Conservation (phyloP, 1,140 invertebrate species). For the Latrodectus geometricus region DNA sequence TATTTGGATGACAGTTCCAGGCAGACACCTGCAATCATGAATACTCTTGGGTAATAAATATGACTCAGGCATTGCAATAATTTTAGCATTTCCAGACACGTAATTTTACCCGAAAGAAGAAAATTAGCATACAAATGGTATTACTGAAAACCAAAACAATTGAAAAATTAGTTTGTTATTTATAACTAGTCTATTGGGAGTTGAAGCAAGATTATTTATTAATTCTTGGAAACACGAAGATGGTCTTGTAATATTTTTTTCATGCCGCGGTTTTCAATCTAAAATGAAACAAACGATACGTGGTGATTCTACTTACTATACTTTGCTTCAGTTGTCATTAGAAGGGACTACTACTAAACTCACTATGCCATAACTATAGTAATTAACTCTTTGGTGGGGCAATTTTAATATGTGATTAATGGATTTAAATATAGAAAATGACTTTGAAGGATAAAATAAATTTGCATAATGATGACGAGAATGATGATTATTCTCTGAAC, state of each 20-base stretch:
- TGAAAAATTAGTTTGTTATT: constrained; percentile 41
- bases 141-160: constrained; percentile 9
- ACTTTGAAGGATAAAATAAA: too few relatives aligned
- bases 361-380: too few relatives aligned
- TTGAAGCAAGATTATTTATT: constrained; percentile 24
- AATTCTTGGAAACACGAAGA: constrained; percentile 21
- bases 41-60: constrained; percentile 12
- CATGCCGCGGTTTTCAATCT: too few relatives aligned
- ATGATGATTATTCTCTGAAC: too few relatives aligned
- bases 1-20: constrained; percentile 41
- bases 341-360: too few relatives aligned
- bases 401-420: too few relatives aligned
- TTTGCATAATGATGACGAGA: too few relatives aligned
- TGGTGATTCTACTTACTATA: too few relatives aligned
- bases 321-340: too few relatives aligned
- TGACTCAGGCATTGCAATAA: constrained; percentile 6
- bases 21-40: constrained; percentile 3
- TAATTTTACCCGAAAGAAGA: background rate
- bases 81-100: constrained; percentile 27
- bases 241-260: background rate
- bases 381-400: too few relatives aligned
- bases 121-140: constrained; percentile 14
- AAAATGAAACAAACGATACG: too few relatives aligned
- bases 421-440: too few relatives aligned
- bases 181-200: constrained; percentile 21